These are phyloP conservation scores for Rotaria sp. DNA, from an alignment of 2,888 invertebrate genomes.

Conservation along the genomic window DNA sequence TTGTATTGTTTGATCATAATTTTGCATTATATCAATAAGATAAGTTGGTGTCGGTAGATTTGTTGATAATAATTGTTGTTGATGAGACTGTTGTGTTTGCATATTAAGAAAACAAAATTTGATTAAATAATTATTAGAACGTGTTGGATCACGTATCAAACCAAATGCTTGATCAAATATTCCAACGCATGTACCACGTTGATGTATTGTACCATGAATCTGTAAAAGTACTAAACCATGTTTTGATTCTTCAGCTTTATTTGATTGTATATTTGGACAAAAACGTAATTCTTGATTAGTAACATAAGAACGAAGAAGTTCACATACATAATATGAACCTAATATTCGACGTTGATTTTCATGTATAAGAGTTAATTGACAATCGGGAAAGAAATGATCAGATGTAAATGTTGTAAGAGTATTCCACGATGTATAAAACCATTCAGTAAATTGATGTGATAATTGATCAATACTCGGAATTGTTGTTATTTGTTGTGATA, in stretches of 20 bases:
- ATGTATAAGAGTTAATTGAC: slow-evolving; percentile 43
- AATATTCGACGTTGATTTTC: slow-evolving; percentile 41
- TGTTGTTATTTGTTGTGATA: not conserved
- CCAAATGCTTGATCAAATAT: slow-evolving; percentile 66
- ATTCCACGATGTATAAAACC: slow-evolving; percentile 20
- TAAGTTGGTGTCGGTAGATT: not conserved
- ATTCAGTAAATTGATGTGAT: slow-evolving; percentile 21
- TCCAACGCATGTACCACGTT: slow-evolving; percentile 59
- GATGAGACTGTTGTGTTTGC: slow-evolving; percentile 7
- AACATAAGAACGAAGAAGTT: slow-evolving; percentile 45
- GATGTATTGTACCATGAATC: slow-evolving; percentile 64
- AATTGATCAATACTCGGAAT: not conserved
- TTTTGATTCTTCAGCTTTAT: slow-evolving; percentile 61
- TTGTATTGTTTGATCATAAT: slow-evolving; percentile 1
- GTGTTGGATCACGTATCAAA: slow-evolving; percentile 62
- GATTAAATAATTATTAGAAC: slow-evolving; percentile 66
- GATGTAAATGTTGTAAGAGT: slow-evolving; percentile 45
- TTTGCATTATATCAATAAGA: slow-evolving; percentile 1
- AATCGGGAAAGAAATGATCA: slow-evolving; percentile 49
- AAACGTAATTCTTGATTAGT: slow-evolving; percentile 53
- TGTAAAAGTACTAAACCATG: slow-evolving; percentile 64
- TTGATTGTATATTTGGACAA: slow-evolving; percentile 61
- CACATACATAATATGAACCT: slow-evolving; percentile 44
- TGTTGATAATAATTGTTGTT: not conserved
- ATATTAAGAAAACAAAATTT: slow-evolving; percentile 57